Evolutionary conservation across 2,888 invertebrate genomes (phyloP), one percentile per base, ranked within the genome.

Genomic region (Heliconius hortense): DNA sequence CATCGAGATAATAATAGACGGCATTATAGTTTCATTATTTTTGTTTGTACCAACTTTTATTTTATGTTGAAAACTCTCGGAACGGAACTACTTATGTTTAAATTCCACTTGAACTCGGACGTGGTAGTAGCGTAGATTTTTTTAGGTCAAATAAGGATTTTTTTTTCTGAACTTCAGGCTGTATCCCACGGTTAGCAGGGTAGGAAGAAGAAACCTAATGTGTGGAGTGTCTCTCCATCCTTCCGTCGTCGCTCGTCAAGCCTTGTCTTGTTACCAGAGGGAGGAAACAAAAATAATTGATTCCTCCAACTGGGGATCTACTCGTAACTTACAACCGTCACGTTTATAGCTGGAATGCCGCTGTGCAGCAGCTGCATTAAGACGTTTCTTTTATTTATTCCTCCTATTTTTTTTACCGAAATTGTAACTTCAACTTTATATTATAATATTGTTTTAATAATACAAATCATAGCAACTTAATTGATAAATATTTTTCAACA

Each of bases 31-130:
- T 69, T 69, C 56, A 31, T 69, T 69, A 69, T 66, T 74, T 73
- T 73, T 48, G 59, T 75, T 75, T 72, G 77, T 64, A 72, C 53
- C 56, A 76, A 76, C 77, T 77, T 77, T 76, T 73, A 67, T 77
- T 73, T 66, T 69, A 62, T 64, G 71, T 18, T 71, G 71, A 69
- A 68, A 73, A 72, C 75, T 75, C 75, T 73, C 70, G 66, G n/a
- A n/a, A 35, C 64, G 64, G 31, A 68, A 73, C 72, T 59, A n/a
- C n/a, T n/a, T n/a, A 28, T 77, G 75, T 78, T 75, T 78, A 75
- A 66, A 75, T 71, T 77, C 66, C 77, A 77, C 77, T 78, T 68
- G 73, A 74, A 63, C 73, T 73, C 68, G 62, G 62, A 64, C 66
- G 69, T 43, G 26, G 75, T 73, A 72, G 39, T 64, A 63, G 62